Evolutionary conservation across 2,113 vertebrate genomes (phyloP).

Genomic region (Alexandromys fortis): DNA sequence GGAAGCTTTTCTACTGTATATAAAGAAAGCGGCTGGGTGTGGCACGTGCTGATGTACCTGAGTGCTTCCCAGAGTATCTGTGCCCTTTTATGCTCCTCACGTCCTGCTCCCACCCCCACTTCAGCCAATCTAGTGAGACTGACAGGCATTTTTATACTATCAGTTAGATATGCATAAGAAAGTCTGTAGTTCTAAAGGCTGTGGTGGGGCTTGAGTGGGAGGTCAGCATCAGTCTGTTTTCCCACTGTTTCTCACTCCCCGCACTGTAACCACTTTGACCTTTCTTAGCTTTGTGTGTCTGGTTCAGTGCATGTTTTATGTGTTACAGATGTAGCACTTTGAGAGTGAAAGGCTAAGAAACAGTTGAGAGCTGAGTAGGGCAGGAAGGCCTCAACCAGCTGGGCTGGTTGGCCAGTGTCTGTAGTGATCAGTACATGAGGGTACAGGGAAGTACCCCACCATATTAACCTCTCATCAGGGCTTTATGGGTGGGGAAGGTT

Average conservation of each 20-base stretch:
- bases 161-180: not conserved
- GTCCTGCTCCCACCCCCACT: not conserved
- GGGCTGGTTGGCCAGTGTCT: not conserved
- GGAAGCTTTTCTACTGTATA: not conserved
- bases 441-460: not conserved
- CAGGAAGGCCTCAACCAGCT: not conserved
- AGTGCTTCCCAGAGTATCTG: not conserved
- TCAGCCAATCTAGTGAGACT: not conserved
- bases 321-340: not conserved
- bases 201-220: not conserved
- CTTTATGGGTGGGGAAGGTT: not conserved
- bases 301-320: not conserved
- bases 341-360: not conserved
- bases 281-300: not conserved
- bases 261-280: not conserved
- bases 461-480: too few relatives aligned
- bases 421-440: not conserved
- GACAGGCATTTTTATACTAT: not conserved
- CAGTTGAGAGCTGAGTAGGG: not conserved
- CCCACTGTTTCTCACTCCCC: not conserved
- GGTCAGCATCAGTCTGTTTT: not conserved
- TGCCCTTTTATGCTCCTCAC: not conserved
- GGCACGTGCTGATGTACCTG: not conserved
- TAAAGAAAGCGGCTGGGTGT: too few relatives aligned
- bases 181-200: not conserved